Evolutionary conservation across 2,797 vertebrate species (phyloP).

Genomic region (Eidolon dupreanum): DNA sequence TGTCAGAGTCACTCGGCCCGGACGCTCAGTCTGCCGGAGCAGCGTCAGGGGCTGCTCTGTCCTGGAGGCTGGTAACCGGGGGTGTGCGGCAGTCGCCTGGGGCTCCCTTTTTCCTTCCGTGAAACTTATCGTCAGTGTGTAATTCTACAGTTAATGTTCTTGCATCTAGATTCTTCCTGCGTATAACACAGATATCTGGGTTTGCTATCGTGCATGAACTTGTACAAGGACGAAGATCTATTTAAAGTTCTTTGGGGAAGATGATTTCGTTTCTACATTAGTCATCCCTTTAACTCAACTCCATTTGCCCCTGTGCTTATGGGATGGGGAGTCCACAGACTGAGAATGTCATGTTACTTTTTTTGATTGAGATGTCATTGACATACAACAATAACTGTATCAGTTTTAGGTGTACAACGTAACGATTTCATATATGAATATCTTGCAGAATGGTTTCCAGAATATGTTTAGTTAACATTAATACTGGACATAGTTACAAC

Average conservation of each 20-base stretch:
- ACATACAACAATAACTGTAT: not conserved
- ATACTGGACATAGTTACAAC: not conserved
- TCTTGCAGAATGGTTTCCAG: not conserved
- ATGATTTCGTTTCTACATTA: not conserved
- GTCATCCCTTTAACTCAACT: not conserved
- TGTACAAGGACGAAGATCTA: no score
- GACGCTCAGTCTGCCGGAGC: not conserved
- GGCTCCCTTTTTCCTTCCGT: no score
- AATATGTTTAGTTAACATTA: not conserved
- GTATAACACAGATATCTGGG: accelerated
- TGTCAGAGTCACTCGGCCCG: not conserved
- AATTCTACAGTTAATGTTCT: not conserved
- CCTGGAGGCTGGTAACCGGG: no score
- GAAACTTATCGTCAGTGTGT: not conserved
- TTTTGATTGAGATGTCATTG: not conserved
- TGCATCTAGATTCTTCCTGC: not conserved
- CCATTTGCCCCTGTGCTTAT: not conserved
- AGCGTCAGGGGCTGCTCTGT: not conserved
- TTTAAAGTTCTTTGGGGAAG: not conserved
- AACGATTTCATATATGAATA: not conserved
- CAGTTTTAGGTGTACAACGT: no score
- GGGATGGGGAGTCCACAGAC: not conserved
- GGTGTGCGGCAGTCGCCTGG: accelerated
- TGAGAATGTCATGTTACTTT: not conserved
- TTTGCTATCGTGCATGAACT: not conserved